These are phyloP conservation scores for Diadophis punctatus DNA, from an alignment of 2,113 vertebrate species.

Conservation along the genomic window DNA sequence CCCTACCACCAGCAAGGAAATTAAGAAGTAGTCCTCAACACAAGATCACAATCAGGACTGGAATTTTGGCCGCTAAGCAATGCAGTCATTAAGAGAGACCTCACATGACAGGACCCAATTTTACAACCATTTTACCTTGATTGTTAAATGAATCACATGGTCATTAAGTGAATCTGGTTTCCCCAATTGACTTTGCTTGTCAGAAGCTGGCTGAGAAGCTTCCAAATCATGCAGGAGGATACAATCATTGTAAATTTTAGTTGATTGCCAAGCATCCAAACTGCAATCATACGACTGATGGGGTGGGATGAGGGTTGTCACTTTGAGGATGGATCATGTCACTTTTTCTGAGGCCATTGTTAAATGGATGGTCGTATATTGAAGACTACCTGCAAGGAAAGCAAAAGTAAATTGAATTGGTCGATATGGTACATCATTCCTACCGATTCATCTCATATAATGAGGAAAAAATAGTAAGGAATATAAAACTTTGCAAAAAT, in stretches of 20 bases:
- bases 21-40: neutral
- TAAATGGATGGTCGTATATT: neutral
- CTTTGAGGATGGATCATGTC: neutral
- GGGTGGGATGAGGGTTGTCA: neutral
- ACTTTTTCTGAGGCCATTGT: neutral
- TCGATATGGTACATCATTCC: neutral
- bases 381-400: neutral
- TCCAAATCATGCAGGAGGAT: neutral
- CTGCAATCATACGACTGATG: neutral
- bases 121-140: neutral
- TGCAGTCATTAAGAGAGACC: neutral
- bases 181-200: neutral
- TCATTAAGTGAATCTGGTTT: neutral
- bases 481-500: neutral
- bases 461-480: neutral
- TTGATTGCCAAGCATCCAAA: neutral
- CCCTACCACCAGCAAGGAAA: neutral
- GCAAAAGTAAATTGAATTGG: neutral
- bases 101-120: neutral
- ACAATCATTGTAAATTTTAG: neutral
- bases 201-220: neutral
- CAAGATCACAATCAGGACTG: neutral
- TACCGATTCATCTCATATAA: neutral
- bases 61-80: neutral
- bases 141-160: neutral